Conservation (phyloP, 2,888 invertebrate genomes). For the Cheilosia variabilis region DNA sequence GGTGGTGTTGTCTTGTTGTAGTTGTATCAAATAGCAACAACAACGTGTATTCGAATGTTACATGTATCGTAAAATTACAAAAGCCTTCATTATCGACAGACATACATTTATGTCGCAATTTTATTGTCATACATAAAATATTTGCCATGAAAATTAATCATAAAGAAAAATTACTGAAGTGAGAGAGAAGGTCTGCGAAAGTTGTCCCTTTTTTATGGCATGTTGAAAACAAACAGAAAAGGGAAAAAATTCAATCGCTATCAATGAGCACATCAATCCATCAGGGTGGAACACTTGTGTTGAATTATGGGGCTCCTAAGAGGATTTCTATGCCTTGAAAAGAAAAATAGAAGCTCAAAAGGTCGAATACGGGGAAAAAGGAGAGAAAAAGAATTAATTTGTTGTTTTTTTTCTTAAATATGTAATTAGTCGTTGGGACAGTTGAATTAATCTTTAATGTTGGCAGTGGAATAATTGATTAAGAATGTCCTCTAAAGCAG, state of each 20-base stretch:
- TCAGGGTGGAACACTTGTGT: conserved; percentile 20
- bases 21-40: background rate
- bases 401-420: conserved; percentile 2
- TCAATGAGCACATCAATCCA: conserved; percentile 39
- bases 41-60: too few species aligned
- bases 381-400: conserved; percentile 1
- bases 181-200: conserved; percentile 14
- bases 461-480: conserved; percentile 13
- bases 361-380: background rate
- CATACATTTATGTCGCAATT: background rate
- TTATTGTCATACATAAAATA: conserved; percentile 21
- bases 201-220: conserved; percentile 5
- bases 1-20: too few species aligned
- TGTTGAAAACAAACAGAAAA: conserved; percentile 8
- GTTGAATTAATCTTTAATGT: conserved; percentile 7
- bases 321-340: conserved; percentile 17
- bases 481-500: background rate
- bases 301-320: conserved; percentile 19
- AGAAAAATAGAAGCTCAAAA: conserved; percentile 1
- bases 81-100: background rate
- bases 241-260: conserved; percentile 12
- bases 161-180: conserved; percentile 37
- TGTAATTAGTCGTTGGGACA: conserved; percentile 9
- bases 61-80: too few species aligned
- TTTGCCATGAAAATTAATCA: conserved; percentile 45